Conservation (phyloP, 2,888 invertebrate genomes). For the Conops quadrifasciatus region DNA sequence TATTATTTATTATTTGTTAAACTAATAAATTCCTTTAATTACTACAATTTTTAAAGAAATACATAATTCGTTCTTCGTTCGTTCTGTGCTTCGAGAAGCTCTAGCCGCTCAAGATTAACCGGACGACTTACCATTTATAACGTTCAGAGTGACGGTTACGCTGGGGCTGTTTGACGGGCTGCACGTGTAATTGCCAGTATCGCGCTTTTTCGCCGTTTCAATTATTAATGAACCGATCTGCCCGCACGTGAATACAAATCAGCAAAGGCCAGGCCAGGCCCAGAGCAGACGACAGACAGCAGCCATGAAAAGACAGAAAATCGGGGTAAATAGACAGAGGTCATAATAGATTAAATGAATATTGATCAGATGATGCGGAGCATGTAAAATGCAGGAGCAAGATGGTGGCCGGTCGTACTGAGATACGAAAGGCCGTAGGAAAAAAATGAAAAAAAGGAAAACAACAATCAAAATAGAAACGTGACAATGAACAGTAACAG, state of each 20-base stretch:
- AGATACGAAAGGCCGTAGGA: slow-evolving; percentile 17
- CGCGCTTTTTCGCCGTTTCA: slow-evolving; percentile 65
- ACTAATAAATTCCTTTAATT: too few relatives aligned
- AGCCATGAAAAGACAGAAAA: slow-evolving; percentile 15
- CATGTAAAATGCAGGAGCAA: slow-evolving; percentile 8
- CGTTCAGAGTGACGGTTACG: slow-evolving; percentile 88
- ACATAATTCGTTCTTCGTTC: too few relatives aligned
- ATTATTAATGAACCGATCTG: slow-evolving; percentile 66
- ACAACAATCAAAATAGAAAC: slow-evolving; percentile 10
- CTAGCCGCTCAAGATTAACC: too few relatives aligned
- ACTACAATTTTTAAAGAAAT: too few relatives aligned
- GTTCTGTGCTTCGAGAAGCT: too few relatives aligned
- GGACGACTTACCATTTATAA: slow-evolving; percentile 80
- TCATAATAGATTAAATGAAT: slow-evolving; percentile 18
- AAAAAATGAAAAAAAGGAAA: slow-evolving; percentile 33
- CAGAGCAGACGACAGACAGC: background rate
- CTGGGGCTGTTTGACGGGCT: slow-evolving; percentile 92
- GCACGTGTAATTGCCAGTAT: slow-evolving; percentile 88
- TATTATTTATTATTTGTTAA: too few relatives aligned
- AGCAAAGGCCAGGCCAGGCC: background rate
- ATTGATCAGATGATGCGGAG: slow-evolving; percentile 21
- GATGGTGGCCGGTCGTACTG: too few relatives aligned
- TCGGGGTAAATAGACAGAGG: background rate
- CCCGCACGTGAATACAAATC: slow-evolving; percentile 38
- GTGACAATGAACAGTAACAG: background rate